A percentile compares a stretch with the other conserved stretches of the same genome.
phyloP scores from a whole-genome alignment of 1,140 invertebrate species.

The Cheumatopsyche charites region DNA sequence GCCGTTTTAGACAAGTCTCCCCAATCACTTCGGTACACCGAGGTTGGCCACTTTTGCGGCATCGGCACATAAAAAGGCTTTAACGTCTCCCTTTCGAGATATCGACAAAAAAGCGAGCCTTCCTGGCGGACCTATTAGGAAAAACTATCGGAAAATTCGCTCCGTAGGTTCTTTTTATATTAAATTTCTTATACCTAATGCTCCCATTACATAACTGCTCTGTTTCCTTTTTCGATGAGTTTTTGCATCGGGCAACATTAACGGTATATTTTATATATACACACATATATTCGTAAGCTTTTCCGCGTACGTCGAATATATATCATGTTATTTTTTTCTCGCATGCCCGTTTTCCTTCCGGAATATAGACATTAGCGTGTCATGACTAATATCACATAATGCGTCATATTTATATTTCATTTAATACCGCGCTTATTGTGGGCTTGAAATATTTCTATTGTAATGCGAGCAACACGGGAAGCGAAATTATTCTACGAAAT shows the following conservation, averaged over 20 bases:
- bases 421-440: too few relatives aligned
- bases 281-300: neutral
- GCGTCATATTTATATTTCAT: too few relatives aligned
- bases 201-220: slow-evolving; percentile 21
- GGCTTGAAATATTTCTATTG: too few relatives aligned
- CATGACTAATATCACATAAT: slow-evolving; percentile 5
- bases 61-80: slow-evolving; percentile 24
- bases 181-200: slow-evolving; percentile 31
- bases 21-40: too few relatives aligned
- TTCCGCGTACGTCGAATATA: neutral
- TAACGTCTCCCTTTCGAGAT: slow-evolving; percentile 29
- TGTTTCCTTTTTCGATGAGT: slow-evolving; percentile 24
- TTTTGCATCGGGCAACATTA: slow-evolving; percentile 22
- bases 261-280: neutral
- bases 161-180: slow-evolving; percentile 27
- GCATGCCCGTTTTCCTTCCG: neutral
- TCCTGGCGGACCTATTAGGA: slow-evolving; percentile 25
- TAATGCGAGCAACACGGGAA: too few relatives aligned
- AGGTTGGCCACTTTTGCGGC: neutral
- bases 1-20: too few relatives aligned
- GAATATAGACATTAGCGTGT: slow-evolving; percentile 7
- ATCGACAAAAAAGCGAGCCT: slow-evolving; percentile 1
- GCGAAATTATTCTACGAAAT: neutral
- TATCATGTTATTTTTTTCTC: neutral
- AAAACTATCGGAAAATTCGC: slow-evolving; percentile 33